A percentile compares a stretch with the other conserved stretches of the same genome.
These are phyloP conservation scores for Linepithema humile DNA, from an alignment of 1,140 invertebrate genomes.

Conservation along the genomic window DNA sequence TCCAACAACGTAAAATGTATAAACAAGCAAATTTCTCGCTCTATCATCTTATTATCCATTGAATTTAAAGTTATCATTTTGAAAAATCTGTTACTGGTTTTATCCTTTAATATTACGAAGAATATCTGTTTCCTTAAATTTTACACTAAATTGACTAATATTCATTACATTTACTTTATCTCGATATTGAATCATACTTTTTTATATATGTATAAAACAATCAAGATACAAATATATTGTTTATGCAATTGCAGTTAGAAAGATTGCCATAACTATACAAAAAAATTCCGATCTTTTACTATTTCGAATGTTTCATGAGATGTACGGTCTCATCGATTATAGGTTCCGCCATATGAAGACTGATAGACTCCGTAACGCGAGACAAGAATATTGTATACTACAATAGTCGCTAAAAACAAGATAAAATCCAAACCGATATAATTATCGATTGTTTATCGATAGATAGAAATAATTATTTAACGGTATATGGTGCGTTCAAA, in stretches of 20 bases:
- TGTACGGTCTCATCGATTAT: slow-evolving; percentile 66
- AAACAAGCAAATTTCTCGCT: slow-evolving; percentile 52
- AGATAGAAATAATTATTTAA: slow-evolving; percentile 43
- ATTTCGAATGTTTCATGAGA: slow-evolving; percentile 53
- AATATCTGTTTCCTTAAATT: slow-evolving; percentile 6
- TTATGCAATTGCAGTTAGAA: slow-evolving; percentile 32
- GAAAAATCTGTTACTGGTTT: background rate
- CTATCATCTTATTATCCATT: slow-evolving; percentile 31
- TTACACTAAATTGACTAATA: background rate
- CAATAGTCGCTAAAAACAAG: slow-evolving; percentile 47
- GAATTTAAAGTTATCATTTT: slow-evolving; percentile 1
- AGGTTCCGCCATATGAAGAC: slow-evolving; percentile 72
- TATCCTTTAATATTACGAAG: background rate
- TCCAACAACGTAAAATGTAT: slow-evolving; percentile 59
- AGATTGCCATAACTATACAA: slow-evolving; percentile 28
- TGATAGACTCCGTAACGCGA: slow-evolving; percentile 68
- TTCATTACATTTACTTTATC: slow-evolving; percentile 25
- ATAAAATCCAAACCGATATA: slow-evolving; percentile 27
- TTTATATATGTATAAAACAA: slow-evolving; percentile 62
- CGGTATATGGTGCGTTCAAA: slow-evolving; percentile 6
- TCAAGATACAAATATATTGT: slow-evolving; percentile 27
- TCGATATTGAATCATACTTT: background rate
- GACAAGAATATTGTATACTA: slow-evolving; percentile 33
- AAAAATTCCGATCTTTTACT: slow-evolving; percentile 23
- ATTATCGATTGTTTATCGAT: slow-evolving; percentile 35